A percentile compares a stretch with the other conserved stretches of the same genome.
These are phyloP conservation scores for Pomatorhinus ruficollis DNA, from an alignment of 2,113 vertebrate genomes.

Conservation along the genomic window DNA sequence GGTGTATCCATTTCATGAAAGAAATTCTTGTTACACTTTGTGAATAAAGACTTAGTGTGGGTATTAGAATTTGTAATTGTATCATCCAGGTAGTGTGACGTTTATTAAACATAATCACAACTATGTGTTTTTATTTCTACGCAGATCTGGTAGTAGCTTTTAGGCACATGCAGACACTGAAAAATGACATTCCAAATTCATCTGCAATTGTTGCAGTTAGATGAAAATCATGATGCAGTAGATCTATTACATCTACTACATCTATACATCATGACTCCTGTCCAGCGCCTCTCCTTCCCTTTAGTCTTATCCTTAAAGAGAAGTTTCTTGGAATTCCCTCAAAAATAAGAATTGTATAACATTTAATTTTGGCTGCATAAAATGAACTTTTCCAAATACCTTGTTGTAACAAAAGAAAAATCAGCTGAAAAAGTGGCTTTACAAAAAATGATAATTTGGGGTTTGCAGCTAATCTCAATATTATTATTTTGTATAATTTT, in stretches of 20 bases:
- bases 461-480: not conserved
- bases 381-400: not conserved
- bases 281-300: not conserved
- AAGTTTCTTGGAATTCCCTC: not conserved
- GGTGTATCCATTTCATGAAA: not conserved
- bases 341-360: not conserved
- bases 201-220: not conserved
- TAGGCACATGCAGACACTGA: not conserved
- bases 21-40: not conserved
- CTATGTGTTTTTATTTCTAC: not conserved
- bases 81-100: not conserved
- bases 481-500: not conserved
- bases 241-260: too few relatives aligned
- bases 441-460: not conserved
- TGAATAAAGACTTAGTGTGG: not conserved
- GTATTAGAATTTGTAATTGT: not conserved
- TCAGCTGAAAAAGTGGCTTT: not conserved
- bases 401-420: not conserved
- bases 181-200: not conserved
- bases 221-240: too few relatives aligned
- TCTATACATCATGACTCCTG: not conserved
- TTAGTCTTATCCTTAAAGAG: not conserved
- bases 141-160: not conserved
- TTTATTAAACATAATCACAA: not conserved
- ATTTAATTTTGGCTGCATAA: not conserved